Evolutionary conservation across 2,888 invertebrate genomes (phyloP), one percentile per base, ranked within the genome.

Genomic region (Eilema sororculum): DNA sequence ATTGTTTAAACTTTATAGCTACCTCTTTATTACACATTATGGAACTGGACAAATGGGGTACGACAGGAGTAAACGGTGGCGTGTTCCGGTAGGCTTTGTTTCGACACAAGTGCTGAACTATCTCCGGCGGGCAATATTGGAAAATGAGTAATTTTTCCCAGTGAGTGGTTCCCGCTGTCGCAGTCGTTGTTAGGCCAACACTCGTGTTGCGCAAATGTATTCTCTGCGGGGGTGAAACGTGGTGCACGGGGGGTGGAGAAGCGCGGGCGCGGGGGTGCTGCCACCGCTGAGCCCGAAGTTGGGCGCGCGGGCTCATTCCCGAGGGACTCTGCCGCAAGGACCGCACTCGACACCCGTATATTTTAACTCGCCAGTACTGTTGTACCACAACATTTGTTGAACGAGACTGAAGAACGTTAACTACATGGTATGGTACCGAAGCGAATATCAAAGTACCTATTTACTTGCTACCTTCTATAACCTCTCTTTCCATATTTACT

Each of bases 171-270:
- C 84, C 83, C 88, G 89, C 87, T 91, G 93, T 94, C 93, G 93
- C 92, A 92, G 90, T 91, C 90, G 93, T 90, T 93, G 94, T 93
- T 93, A 92, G 93, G 91, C 90, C 92, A 93, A 89, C 92, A 90
- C 93, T 91, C 92, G 91, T 93, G 93, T 93, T 92, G 94, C 95
- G 95, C 94, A 94, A 95, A 95, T 95, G 95, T 95, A 94, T 94
- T 94, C 95, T 94, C 93, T 84, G 89, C 90, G 93, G 94, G 90
- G 89, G 91, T 84, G 87, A 86, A 85, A 83, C 87, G 83, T 77
- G 84, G 79, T 75, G 82, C 79, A 87, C 82, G 86, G 86, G 60
- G 70, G 33, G 71, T 68, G 72, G 65, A 63, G 69, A 85, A 84
- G 82, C 62, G 68, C 65, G 73, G 74, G 74, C 73, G 79, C 79